Conservation (phyloP, 2,113 vertebrate genomes). For the Porphyrio hochstetteri region DNA sequence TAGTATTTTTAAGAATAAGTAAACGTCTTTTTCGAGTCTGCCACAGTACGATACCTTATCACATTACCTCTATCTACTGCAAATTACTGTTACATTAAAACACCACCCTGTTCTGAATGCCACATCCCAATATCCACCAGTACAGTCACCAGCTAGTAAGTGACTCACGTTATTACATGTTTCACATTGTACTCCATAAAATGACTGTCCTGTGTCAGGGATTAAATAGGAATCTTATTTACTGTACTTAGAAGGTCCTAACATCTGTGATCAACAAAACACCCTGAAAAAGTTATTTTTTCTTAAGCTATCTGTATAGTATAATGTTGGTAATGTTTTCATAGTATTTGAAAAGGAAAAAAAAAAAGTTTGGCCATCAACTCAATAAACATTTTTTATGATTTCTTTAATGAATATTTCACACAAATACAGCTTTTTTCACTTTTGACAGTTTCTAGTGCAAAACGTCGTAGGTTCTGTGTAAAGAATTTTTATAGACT, state of each 20-base stretch:
- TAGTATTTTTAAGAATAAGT: background rate
- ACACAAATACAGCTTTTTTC: background rate
- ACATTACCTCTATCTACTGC: background rate
- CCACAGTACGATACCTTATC: background rate
- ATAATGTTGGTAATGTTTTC: background rate
- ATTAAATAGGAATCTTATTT: background rate
- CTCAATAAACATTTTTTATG: background rate
- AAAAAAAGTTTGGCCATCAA: background rate
- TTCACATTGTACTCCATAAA: background rate
- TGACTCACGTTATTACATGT: fast-evolving
- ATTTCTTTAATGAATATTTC: background rate
- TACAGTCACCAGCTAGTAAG: background rate
- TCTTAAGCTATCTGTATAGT: background rate
- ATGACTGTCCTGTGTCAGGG: background rate
- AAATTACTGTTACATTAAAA: background rate
- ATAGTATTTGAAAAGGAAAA: background rate
- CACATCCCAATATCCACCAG: background rate
- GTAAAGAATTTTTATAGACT: background rate
- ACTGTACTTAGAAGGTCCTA: background rate
- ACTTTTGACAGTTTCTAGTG: background rate
- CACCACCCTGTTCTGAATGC: background rate
- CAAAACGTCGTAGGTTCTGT: background rate
- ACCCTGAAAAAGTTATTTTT: fast-evolving
- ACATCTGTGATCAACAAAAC: background rate
- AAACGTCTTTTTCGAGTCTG: background rate